Conservation (phyloP, 2,888 invertebrate species). For the Amphipyra berbera region DNA sequence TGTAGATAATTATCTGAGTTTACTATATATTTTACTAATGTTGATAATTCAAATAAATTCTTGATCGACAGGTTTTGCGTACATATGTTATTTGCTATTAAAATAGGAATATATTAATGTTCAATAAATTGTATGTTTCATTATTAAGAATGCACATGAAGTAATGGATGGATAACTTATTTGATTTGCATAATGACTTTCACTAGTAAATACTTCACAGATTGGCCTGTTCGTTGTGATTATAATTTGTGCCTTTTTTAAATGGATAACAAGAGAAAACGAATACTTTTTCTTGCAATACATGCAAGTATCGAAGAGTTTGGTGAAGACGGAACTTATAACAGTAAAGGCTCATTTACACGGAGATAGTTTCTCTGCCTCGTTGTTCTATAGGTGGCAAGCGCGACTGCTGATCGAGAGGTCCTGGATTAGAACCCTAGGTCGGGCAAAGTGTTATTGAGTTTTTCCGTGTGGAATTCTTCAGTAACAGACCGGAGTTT, state of each 20-base stretch:
- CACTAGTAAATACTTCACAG: constrained; percentile 18
- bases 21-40: no score
- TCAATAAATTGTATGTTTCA: constrained; percentile 10
- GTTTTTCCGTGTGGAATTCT: no score
- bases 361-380: no score
- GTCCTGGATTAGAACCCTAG: no score
- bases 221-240: constrained; percentile 18
- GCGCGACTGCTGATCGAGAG: no score
- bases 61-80: not conserved
- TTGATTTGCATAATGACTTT: constrained; percentile 35
- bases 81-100: not conserved
- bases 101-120: constrained; percentile 1
- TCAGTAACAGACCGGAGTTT: no score
- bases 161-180: constrained; percentile 14
- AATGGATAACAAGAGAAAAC: constrained; percentile 12
- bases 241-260: constrained; percentile 9
- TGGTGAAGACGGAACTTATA: no score
- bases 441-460: no score
- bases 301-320: not conserved
- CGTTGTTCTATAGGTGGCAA: no score
- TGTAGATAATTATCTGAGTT: no score
- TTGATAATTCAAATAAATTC: constrained; percentile 11
- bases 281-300: not conserved
- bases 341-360: no score
- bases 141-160: constrained; percentile 6